Conservation (phyloP, 1,140 invertebrate species). For the Rhyzopertha dominica region DNA sequence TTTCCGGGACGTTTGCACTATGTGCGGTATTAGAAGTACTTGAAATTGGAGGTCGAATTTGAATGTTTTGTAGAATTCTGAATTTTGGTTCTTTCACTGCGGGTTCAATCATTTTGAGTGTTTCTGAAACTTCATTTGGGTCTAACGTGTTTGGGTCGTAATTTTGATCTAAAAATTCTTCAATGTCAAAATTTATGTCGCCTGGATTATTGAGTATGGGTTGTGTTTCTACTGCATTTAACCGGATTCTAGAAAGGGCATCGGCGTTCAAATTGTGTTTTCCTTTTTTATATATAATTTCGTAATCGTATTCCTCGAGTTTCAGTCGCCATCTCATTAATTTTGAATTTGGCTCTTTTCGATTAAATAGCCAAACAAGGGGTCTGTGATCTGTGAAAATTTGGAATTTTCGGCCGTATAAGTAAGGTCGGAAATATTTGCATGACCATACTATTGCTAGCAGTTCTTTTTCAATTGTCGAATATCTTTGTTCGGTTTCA, state of each 20-base stretch:
- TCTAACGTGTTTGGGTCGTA: no score
- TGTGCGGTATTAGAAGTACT: no score
- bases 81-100: no score
- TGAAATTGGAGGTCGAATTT: no score
- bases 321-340: constrained; percentile 33
- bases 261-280: constrained; percentile 25
- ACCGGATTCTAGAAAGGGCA: constrained; percentile 24
- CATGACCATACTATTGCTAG: constrained; percentile 26
- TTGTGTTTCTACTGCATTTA: no score
- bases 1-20: no score
- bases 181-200: no score
- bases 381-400: constrained; percentile 21
- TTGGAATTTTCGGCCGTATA: constrained; percentile 15
- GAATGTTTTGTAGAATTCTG: no score
- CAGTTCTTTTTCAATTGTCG: constrained; percentile 30
- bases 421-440: constrained; percentile 21
- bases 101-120: no score
- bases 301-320: constrained; percentile 20
- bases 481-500: neutral
- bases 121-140: no score
- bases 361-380: constrained; percentile 19
- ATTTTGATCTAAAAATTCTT: no score
- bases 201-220: no score
- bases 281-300: constrained; percentile 25
- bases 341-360: constrained; percentile 17